A percentile compares a stretch with the other conserved stretches of the same genome.
Evolutionary conservation across 2,888 invertebrate genomes (phyloP).

Genomic region (Parascotia fuliginaria): DNA sequence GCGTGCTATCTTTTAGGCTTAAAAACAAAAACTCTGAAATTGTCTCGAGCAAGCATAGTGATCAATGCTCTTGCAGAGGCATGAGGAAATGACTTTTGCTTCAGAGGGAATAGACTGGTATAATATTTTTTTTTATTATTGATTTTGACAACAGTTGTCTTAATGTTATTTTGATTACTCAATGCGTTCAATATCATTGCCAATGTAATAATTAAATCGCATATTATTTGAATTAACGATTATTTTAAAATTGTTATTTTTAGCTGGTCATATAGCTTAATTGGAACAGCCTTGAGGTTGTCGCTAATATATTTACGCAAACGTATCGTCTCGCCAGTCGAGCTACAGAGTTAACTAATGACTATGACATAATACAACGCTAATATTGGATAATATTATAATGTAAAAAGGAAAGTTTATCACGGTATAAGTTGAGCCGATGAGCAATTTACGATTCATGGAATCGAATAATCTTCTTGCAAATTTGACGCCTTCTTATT

Average conservation of each 20-base stretch:
- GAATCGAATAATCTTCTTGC: too few relatives aligned
- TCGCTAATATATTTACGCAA: slow-evolving; percentile 69
- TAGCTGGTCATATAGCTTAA: slow-evolving; percentile 49
- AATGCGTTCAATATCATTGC: background rate
- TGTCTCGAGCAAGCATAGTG: too few relatives aligned
- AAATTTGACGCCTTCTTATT: too few relatives aligned
- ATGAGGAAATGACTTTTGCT: too few relatives aligned
- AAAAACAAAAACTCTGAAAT: too few relatives aligned
- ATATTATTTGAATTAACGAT: slow-evolving; percentile 29
- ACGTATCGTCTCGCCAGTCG: slow-evolving; percentile 46
- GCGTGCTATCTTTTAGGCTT: too few relatives aligned
- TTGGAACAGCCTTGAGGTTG: slow-evolving; percentile 66
- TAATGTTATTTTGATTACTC: too few relatives aligned
- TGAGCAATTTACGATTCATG: too few relatives aligned
- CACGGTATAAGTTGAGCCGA: background rate
- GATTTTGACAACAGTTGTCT: too few relatives aligned
- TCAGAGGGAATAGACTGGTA: too few relatives aligned
- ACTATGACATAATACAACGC: slow-evolving; percentile 53
- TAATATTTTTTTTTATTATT: too few relatives aligned
- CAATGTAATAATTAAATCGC: background rate
- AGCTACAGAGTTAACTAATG: slow-evolving; percentile 56
- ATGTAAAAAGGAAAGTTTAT: slow-evolving; percentile 7
- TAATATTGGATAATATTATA: slow-evolving; percentile 22
- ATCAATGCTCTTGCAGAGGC: too few relatives aligned
- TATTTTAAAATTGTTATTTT: slow-evolving; percentile 49